Conservation (phyloP, 2,113 vertebrate species). For the Bambusicola thoracicus region DNA sequence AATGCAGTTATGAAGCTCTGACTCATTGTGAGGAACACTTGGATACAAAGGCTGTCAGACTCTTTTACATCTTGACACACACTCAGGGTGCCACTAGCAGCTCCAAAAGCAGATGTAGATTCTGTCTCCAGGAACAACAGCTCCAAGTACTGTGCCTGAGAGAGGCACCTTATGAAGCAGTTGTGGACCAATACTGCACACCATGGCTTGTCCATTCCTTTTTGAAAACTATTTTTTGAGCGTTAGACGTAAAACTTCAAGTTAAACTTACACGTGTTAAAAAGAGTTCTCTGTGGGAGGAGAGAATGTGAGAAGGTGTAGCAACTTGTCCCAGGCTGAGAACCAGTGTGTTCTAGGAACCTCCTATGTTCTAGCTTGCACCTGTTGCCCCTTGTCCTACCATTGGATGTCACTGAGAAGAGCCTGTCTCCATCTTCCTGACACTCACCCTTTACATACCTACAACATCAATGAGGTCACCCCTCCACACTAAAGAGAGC, state of each 20-base stretch:
- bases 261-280: background rate
- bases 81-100: background rate
- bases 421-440: no score
- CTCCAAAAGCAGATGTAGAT: background rate
- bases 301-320: background rate
- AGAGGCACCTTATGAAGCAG: background rate
- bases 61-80: background rate
- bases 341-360: background rate
- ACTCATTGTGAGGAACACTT: background rate
- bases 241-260: background rate
- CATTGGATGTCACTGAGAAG: no score
- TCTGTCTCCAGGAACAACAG: background rate
- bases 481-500: no score
- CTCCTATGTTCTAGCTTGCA: no score
- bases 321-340: background rate
- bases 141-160: background rate
- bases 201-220: background rate
- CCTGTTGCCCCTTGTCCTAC: no score
- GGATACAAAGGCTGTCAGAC: background rate
- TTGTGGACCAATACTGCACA: background rate
- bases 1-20: background rate
- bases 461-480: no score
- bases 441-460: no score
- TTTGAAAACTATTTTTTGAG: background rate
- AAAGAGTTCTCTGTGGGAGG: background rate